Conservation (phyloP, 2,797 vertebrate species). For the Notolabrus celidotus region DNA sequence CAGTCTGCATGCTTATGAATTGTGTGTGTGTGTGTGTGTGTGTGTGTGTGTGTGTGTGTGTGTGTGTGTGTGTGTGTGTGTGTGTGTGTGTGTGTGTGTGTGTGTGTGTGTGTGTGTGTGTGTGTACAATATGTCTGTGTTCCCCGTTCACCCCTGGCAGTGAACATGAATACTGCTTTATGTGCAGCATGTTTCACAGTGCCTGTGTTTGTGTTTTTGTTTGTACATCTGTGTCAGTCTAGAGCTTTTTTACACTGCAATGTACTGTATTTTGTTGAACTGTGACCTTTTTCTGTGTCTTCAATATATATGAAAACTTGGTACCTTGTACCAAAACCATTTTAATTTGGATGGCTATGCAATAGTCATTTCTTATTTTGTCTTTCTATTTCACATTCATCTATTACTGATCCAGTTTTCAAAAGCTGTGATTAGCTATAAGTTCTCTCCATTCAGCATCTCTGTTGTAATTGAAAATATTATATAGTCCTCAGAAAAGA, state of each 20-base stretch:
- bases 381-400: too few species aligned
- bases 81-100: slow-evolving; percentile 57
- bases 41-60: slow-evolving; percentile 61
- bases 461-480: too few species aligned
- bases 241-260: slow-evolving; percentile 13
- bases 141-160: slow-evolving; percentile 48
- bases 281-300: background rate
- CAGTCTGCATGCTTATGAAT: slow-evolving; percentile 82
- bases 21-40: slow-evolving; percentile 56
- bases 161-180: slow-evolving; percentile 49
- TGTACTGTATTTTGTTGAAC: background rate
- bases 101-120: slow-evolving; percentile 57
- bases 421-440: too few species aligned
- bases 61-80: slow-evolving; percentile 61
- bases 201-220: slow-evolving; percentile 28
- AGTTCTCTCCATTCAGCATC: too few species aligned
- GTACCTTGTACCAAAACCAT: too few species aligned
- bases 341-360: background rate
- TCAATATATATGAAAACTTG: background rate
- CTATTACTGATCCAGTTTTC: background rate
- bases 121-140: slow-evolving; percentile 36
- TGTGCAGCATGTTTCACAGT: slow-evolving; percentile 48
- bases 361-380: background rate
- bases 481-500: too few species aligned
- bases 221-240: slow-evolving; percentile 27